Evolutionary conservation across 2,113 vertebrate species (phyloP), one percentile per base, ranked within the genome.

Genomic region (Serilophus lunatus): DNA sequence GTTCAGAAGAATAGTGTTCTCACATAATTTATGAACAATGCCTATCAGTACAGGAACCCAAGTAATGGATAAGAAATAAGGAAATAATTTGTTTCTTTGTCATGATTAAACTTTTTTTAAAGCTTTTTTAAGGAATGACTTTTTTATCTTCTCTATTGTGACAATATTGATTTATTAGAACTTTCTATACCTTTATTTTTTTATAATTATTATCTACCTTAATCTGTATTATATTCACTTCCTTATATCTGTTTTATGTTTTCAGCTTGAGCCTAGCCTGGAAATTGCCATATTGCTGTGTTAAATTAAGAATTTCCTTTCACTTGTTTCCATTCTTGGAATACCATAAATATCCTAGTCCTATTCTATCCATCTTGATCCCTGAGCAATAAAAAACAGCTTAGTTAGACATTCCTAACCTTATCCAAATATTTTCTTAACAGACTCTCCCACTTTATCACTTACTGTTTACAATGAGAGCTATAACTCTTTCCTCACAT

Each of bases 301-400:
- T 79, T 84, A 88, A 90, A 93, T 87, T 59, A 94, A 93, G 90
- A 85, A 91, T 91, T 95, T 92, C 69, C 49, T 85, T 96, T 96
- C 23, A 31, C 59, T 96, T 65, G 63, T 82, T 95, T 94, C 81
- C 57, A 56, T 93, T 95, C 40, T 88, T 86, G 36, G 60, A 90
- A 71, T 91, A 90, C 54, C 47, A 50, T 92, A 94, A 88, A 84
- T 88, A 88, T 69, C 47, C n/a, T 81, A 90, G 66, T 76, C 35
- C 31, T 82, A 36, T 82, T 96, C 74, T 84, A 90, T 81, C 76
- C 47, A 19, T 88, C 88, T 92, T 95, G 78, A 94, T 93, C 81
- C 68, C 50, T 12, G 17, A 91, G 83, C 80, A 96, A 94, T 90
- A 95, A 95, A 96, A 95, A 90, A 0, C 80, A 93, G 79, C 92